A percentile compares a stretch with the other conserved stretches of the same genome.
Evolutionary conservation across 2,113 vertebrate genomes (phyloP).

Genomic region (Perca fluviatilis): DNA sequence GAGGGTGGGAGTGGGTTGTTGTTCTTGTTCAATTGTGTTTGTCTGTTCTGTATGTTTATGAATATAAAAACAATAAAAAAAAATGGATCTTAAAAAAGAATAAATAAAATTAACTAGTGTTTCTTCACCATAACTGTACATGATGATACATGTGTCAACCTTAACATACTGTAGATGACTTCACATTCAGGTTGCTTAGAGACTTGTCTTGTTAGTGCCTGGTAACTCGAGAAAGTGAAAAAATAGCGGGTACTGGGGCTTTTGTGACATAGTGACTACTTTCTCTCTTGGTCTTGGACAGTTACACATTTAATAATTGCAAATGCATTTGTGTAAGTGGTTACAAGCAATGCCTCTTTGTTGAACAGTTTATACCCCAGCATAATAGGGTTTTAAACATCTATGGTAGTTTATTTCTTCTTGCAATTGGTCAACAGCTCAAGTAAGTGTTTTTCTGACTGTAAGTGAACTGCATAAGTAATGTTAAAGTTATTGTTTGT

Average conservation of each 20-base stretch:
- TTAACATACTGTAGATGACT: background rate
- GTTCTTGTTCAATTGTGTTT: too few relatives aligned
- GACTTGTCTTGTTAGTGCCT: background rate
- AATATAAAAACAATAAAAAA: too few relatives aligned
- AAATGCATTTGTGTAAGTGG: too few relatives aligned
- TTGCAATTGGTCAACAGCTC: background rate
- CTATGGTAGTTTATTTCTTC: background rate
- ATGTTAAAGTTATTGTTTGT: background rate
- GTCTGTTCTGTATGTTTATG: too few relatives aligned
- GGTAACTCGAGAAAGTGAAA: too few relatives aligned
- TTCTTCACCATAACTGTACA: background rate
- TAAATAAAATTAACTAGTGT: background rate
- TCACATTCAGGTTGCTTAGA: background rate
- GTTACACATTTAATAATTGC: too few relatives aligned
- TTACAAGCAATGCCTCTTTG: background rate
- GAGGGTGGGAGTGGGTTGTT: too few relatives aligned
- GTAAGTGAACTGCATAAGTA: background rate
- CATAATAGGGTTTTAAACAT: background rate
- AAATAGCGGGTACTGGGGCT: too few relatives aligned
- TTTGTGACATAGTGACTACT: background rate
- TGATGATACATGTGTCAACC: background rate
- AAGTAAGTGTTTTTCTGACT: background rate
- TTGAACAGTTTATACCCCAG: background rate
- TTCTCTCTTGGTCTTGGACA: background rate
- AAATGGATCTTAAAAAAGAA: too few relatives aligned